Conservation (phyloP, 2,888 invertebrate genomes). For the Diploptera punctata region DNA sequence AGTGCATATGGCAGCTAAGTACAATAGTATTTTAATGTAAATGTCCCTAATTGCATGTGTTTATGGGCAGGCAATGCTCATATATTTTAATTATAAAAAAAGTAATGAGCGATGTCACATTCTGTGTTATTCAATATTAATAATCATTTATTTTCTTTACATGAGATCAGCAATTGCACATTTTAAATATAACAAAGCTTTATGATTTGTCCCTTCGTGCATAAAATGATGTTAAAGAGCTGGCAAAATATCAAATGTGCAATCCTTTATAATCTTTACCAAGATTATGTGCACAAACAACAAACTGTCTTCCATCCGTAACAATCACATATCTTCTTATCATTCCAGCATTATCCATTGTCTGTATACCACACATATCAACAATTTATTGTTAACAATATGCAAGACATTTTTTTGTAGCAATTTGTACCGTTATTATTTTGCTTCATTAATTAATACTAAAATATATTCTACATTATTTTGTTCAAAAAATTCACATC, state of each 20-base stretch:
- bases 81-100: not conserved
- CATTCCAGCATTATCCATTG: not conserved
- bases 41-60: not conserved
- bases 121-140: not conserved
- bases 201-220: not conserved
- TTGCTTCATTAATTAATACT: not conserved
- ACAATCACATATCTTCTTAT: too few relatives aligned
- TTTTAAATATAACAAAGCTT: not conserved
- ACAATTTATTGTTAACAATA: not conserved
- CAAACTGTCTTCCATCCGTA: not conserved
- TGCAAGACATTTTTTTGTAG: not conserved
- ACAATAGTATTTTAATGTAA: not conserved
- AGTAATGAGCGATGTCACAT: not conserved
- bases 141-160: constrained; percentile 11
- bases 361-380: not conserved
- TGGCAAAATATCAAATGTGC: not conserved
- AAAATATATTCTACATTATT: not conserved
- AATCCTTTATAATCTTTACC: not conserved
- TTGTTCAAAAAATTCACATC: not conserved
- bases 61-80: not conserved
- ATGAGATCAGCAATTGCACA: constrained; percentile 17
- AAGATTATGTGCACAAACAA: not conserved
- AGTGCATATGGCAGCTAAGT: constrained; percentile 16
- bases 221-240: constrained; percentile 4
- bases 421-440: not conserved